phyloP scores from a whole-genome alignment of 1,140 invertebrate genomes.

The Eriosoma lanigerum region DNA sequence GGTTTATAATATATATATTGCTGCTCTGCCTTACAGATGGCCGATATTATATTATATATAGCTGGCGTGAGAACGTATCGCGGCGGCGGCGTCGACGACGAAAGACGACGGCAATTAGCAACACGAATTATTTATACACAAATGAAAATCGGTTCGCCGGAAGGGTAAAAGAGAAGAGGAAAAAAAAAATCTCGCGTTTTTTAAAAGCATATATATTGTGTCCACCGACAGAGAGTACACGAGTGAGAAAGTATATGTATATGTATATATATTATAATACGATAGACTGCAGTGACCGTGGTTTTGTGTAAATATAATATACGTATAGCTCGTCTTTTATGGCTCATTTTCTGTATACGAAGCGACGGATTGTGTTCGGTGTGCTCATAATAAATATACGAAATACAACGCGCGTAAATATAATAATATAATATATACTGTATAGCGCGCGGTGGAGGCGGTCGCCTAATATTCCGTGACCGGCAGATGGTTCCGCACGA shows the following conservation, averaged over 20 bases:
- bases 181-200: not conserved
- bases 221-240: not conserved
- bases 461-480: constrained; percentile 50
- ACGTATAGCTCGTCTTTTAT: not conserved
- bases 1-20: constrained; percentile 1
- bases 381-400: not conserved
- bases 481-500: constrained; percentile 51
- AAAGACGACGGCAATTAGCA: constrained; percentile 41
- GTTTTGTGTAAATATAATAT: constrained; percentile 14
- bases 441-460: constrained; percentile 18
- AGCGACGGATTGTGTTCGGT: not conserved
- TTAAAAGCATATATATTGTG: constrained; percentile 13
- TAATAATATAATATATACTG: not conserved
- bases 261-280: no score
- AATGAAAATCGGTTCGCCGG: constrained; percentile 34
- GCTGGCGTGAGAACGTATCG: constrained; percentile 34
- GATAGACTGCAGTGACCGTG: not conserved
- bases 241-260: not conserved
- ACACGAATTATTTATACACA: constrained; percentile 37
- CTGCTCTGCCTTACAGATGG: not conserved
- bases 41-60: no score
- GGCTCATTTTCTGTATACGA: not conserved
- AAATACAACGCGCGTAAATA: constrained; percentile 8
- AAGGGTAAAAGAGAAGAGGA: constrained; percentile 21
- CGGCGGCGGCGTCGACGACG: not conserved